These are phyloP conservation scores for Drosophila fuyamai DNA, from an alignment of 1,140 invertebrate species.

Conservation along the genomic window DNA sequence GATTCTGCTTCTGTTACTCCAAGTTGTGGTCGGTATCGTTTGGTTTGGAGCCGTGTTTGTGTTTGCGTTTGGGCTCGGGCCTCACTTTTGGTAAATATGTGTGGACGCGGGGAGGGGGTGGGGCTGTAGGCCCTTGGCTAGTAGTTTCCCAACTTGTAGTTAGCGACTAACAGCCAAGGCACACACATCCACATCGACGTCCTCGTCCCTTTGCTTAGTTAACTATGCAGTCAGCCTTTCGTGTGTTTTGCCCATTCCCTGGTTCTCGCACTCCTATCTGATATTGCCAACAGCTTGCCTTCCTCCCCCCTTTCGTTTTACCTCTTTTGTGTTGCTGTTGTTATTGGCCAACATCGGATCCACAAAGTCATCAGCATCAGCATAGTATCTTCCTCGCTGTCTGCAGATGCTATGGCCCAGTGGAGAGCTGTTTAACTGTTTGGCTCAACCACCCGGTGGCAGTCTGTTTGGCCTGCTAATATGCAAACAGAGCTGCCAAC, in stretches of 20 bases:
- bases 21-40: constrained; percentile 37
- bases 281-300: constrained; percentile 57
- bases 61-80: constrained; percentile 40
- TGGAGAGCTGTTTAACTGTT: constrained; percentile 74
- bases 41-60: constrained; percentile 56
- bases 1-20: constrained; percentile 31
- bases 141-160: constrained; percentile 40
- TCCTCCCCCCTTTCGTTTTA: constrained; percentile 4
- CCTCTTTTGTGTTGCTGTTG: constrained; percentile 41
- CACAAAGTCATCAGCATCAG: constrained; percentile 50
- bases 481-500: constrained; percentile 78
- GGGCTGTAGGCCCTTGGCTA: constrained; percentile 41
- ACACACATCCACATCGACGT: constrained; percentile 19
- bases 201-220: constrained; percentile 59
- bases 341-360: constrained; percentile 55
- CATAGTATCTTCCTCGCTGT: constrained; percentile 29
- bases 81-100: constrained; percentile 11
- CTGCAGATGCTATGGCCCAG: constrained; percentile 40
- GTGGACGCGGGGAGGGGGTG: neutral
- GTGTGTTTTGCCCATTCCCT: constrained; percentile 55
- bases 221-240: constrained; percentile 59
- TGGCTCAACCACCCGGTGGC: constrained; percentile 44
- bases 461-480: constrained; percentile 75
- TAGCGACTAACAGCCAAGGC: constrained; percentile 31
- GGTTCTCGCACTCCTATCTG: constrained; percentile 36